Percentiles rank a stretch among this genome's conserved stretches.
Evolutionary conservation across 2,888 invertebrate genomes (phyloP).

Genomic region (Spilosoma lubricipeda): DNA sequence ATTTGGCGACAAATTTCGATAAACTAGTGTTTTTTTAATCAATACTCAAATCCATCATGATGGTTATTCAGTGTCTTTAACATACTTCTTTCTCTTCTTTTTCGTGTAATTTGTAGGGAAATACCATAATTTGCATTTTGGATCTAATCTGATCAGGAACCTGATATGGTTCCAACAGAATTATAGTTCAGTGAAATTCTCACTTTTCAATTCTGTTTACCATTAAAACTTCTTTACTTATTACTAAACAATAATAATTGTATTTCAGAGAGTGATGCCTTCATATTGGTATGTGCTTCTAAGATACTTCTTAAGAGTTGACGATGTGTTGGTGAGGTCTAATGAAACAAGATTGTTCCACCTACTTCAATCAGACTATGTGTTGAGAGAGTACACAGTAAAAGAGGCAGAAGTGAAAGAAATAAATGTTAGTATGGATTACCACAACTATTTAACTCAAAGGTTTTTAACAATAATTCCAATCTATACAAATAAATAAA

Average conservation of each 20-base stretch:
- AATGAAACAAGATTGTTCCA: slow-evolving; percentile 96
- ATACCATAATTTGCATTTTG: no score
- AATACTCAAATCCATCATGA: no score
- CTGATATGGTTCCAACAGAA: background rate
- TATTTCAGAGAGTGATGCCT: slow-evolving; percentile 96
- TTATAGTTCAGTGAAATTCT: no score
- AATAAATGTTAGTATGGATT: slow-evolving; percentile 84
- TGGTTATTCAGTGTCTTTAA: no score
- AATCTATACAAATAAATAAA: no score
- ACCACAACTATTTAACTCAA: background rate
- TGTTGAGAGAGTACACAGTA: slow-evolving; percentile 93
- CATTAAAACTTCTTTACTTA: no score
- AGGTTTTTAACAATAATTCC: background rate
- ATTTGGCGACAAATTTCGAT: no score
- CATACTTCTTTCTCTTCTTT: no score
- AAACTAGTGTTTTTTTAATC: no score
- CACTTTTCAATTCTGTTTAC: no score
- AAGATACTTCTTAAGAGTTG: slow-evolving; percentile 97
- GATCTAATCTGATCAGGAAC: background rate
- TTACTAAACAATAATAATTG: slow-evolving; percentile 8
- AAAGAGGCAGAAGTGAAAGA: slow-evolving; percentile 91
- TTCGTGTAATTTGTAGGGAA: no score
- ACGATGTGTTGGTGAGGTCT: slow-evolving; percentile 95
- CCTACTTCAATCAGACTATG: slow-evolving; percentile 90
- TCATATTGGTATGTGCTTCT: slow-evolving; percentile 95